These are phyloP conservation scores for Stenopsyche tienmushanensis DNA, from an alignment of 1,140 invertebrate species.

Conservation along the genomic window DNA sequence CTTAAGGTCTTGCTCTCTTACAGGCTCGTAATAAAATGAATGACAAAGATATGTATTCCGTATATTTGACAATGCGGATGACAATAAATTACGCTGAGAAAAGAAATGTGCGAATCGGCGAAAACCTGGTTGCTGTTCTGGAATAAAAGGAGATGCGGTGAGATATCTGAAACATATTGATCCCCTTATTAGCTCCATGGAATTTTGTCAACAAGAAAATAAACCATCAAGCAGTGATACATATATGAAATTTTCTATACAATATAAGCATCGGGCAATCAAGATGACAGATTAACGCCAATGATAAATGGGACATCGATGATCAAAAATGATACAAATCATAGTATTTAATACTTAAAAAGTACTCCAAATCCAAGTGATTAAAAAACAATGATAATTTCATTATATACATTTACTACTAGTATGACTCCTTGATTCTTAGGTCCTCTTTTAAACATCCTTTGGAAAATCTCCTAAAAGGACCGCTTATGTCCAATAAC, in stretches of 20 bases:
- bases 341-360: too few relatives aligned
- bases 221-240: background rate
- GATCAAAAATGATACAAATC: too few relatives aligned
- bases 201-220: background rate
- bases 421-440: too few relatives aligned
- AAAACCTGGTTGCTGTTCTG: background rate
- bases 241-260: background rate
- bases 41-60: slow-evolving; percentile 32
- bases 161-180: background rate
- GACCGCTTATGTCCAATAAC: too few relatives aligned
- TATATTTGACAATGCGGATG: slow-evolving; percentile 34
- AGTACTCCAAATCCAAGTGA: too few relatives aligned
- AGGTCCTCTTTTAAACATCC: too few relatives aligned
- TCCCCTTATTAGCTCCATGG: background rate
- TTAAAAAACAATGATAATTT: too few relatives aligned
- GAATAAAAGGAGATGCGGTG: background rate
- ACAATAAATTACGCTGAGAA: slow-evolving; percentile 28
- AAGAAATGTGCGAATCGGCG: too few relatives aligned
- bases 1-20: slow-evolving; percentile 7
- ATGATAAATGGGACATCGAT: too few relatives aligned
- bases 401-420: too few relatives aligned
- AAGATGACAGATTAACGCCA: too few relatives aligned
- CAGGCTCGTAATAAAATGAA: slow-evolving; percentile 27
- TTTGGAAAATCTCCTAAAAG: too few relatives aligned
- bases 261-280: background rate